Evolutionary conservation across 2,113 vertebrate species (phyloP).

Genomic region (Triplophysa tibetana): DNA sequence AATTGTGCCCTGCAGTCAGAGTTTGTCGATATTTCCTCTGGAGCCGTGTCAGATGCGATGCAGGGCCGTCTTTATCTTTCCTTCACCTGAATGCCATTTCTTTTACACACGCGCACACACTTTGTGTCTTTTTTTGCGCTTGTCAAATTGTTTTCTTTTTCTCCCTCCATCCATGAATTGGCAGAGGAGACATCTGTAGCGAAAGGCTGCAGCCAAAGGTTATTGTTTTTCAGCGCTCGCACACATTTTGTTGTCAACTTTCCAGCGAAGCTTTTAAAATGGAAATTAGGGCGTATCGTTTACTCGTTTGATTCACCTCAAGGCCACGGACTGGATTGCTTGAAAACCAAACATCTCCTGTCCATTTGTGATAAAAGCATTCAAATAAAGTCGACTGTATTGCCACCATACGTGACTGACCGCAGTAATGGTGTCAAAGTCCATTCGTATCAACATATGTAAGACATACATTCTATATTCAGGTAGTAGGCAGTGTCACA

Average conservation of each 20-base stretch:
- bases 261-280: constrained; percentile 50
- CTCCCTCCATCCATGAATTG: constrained; percentile 40
- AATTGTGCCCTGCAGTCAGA: neutral
- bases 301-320: constrained; percentile 27
- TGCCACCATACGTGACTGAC: constrained; percentile 10
- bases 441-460: neutral
- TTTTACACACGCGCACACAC: neutral
- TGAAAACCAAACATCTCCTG: neutral
- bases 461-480: constrained; percentile 3
- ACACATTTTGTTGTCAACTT: constrained; percentile 44
- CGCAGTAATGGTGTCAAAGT: neutral
- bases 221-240: constrained; percentile 41
- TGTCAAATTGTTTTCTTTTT: constrained; percentile 42
- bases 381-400: neutral
- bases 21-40: constrained; percentile 21
- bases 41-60: constrained; percentile 19
- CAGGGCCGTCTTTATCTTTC: constrained; percentile 14
- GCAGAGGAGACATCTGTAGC: constrained; percentile 19
- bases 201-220: constrained; percentile 31
- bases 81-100: neutral
- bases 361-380: neutral
- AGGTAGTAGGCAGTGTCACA: neutral
- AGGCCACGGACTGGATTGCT: neutral
- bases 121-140: neutral
- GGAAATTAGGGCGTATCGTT: constrained; percentile 44